Evolutionary conservation across 2,888 invertebrate species (phyloP), one percentile per base, ranked within the genome.

Genomic region (Harmothoe impar): DNA sequence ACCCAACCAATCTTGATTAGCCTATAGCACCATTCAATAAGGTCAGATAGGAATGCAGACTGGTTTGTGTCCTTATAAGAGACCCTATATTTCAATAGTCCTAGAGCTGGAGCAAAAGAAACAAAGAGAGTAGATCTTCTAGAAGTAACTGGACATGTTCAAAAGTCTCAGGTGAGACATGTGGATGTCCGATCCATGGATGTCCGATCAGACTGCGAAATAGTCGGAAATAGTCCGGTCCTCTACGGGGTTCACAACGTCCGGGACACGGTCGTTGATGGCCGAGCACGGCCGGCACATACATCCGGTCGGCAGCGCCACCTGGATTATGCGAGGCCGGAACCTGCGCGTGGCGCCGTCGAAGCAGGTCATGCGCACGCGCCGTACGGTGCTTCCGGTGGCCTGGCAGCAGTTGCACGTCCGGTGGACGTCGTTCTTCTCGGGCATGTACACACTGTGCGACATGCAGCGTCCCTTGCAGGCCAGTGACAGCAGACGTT

Each of bases 211-310:
- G 33, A 43, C 25, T 17, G 43, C 43, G 81, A 81, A 81, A 54
- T 86, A 86, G 31, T 86, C 86, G 1, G 54, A 54, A 31, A 86
- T 86, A 86, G 86, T 86, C 86, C 86, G 52, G 86, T 78, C 56
- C 51, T 90, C 54, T 25, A 84, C 29, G 54, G 90, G 90, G 81
- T 90, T 90, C 31, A 90, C 90, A 77, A 90, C 56, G 31, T 90
- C 90, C 15, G 90, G 90, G 25, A 90, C 90, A 90, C 77, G 72
- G 56, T 78, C 81, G 29, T 89, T 33, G n/a, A 51, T 35, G 51
- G 85, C 52, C 5, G 90, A 90, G 77, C 90, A 90, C 17, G 90
- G 90, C 56, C 90, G 85, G 62, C 90, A 90, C 90, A 90, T 90
- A 56, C 90, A 90, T 12, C 90, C 85, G 20, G 84, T 90, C 0